Evolutionary conservation across 2,888 invertebrate species (phyloP).

Genomic region (Caenorhabditis sp.): DNA sequence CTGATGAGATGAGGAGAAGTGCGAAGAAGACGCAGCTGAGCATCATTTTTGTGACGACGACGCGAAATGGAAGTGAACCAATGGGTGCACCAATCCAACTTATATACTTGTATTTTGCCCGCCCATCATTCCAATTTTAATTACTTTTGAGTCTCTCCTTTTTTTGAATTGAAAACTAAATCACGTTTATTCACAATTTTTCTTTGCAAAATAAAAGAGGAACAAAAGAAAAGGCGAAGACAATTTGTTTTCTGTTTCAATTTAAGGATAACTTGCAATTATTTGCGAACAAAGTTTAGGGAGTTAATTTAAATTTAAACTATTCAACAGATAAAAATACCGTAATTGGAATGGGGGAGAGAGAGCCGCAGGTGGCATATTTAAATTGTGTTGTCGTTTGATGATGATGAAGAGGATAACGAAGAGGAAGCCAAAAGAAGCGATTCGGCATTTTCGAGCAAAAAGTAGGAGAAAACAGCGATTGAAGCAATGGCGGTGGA

Average conservation of each 20-base stretch:
- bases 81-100: not conserved
- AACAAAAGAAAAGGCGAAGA: not conserved
- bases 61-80: not conserved
- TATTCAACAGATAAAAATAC: slow-evolving; percentile 9
- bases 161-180: not conserved
- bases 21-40: slow-evolving; percentile 35
- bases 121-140: not conserved
- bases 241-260: not conserved
- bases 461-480: slow-evolving; percentile 30
- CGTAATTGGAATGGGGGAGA: not conserved
- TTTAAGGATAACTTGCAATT: not conserved
- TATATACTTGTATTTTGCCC: not conserved
- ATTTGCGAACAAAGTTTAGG: not conserved
- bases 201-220: not conserved
- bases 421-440: not conserved
- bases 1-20: slow-evolving; percentile 34
- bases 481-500: slow-evolving; percentile 10
- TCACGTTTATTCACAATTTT: slow-evolving; percentile 1
- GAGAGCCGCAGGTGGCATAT: not conserved
- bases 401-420: slow-evolving; percentile 1
- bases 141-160: not conserved
- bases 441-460: slow-evolving; percentile 30
- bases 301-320: not conserved
- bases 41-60: slow-evolving; percentile 18
- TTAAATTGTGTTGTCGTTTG: slow-evolving; percentile 15